These are phyloP conservation scores for Sebastes schlegelii DNA, from an alignment of 2,113 vertebrate species.

Conservation along the genomic window DNA sequence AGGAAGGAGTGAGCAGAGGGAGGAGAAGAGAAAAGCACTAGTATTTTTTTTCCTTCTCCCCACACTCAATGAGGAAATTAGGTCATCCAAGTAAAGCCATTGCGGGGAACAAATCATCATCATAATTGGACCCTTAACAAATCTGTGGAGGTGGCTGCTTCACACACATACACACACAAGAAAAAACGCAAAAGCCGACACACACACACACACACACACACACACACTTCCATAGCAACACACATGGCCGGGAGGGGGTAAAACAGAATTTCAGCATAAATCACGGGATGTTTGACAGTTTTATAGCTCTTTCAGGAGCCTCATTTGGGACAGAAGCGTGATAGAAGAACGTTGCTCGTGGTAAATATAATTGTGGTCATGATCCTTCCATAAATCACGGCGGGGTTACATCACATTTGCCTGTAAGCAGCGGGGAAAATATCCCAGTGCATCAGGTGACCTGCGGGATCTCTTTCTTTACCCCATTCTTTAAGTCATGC, in stretches of 20 bases:
- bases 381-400: conserved; percentile 74
- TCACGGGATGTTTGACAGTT: conserved; percentile 71
- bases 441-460: conserved; percentile 43
- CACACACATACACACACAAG: conserved; percentile 31
- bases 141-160: conserved; percentile 69
- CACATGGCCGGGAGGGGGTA: conserved; percentile 47
- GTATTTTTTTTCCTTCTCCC: conserved; percentile 40
- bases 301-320: conserved; percentile 75
- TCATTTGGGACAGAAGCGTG: conserved; percentile 77
- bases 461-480: conserved; percentile 31
- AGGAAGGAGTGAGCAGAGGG: conserved; percentile 16
- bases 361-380: conserved; percentile 83
- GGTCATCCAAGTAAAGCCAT: conserved; percentile 80
- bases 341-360: conserved; percentile 67
- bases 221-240: conserved; percentile 35
- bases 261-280: conserved; percentile 71
- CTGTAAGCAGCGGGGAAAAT: neutral
- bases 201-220: conserved; percentile 40
- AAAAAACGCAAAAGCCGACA: conserved; percentile 46
- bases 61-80: conserved; percentile 78
- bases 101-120: conserved; percentile 78
- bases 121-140: conserved; percentile 83
- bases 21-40: conserved; percentile 31
- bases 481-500: conserved; percentile 5
- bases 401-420: conserved; percentile 48